These are phyloP conservation scores for Leptodactylus fallax DNA, from an alignment of 2,797 vertebrate genomes.

Conservation along the genomic window DNA sequence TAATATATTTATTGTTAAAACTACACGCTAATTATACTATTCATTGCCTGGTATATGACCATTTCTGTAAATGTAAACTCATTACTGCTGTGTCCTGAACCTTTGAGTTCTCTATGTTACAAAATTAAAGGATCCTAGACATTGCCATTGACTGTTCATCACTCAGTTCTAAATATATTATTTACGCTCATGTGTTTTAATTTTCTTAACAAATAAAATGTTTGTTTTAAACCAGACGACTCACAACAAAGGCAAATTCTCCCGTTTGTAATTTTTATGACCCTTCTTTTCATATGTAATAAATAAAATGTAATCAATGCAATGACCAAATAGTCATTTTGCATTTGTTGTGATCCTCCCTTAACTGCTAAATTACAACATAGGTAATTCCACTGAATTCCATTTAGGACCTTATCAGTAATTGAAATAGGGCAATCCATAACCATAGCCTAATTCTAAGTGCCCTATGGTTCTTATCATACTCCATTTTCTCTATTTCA, in stretches of 20 bases:
- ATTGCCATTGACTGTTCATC: neutral
- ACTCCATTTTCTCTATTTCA: constrained; percentile 58
- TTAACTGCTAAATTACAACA: neutral
- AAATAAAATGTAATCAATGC: neutral
- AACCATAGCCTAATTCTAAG: constrained; percentile 31
- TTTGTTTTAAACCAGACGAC: neutral
- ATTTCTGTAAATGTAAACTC: neutral
- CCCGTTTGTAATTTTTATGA: neutral
- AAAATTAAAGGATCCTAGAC: neutral
- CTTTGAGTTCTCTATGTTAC: neutral
- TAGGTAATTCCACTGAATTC: neutral
- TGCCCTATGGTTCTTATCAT: constrained; percentile 55
- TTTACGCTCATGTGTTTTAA: neutral
- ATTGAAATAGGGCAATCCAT: constrained; percentile 37
- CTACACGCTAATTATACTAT: neutral
- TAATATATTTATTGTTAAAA: neutral
- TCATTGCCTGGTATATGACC: neutral
- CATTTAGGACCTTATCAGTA: constrained; percentile 14
- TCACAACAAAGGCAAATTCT: neutral
- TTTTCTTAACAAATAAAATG: neutral
- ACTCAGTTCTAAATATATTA: neutral
- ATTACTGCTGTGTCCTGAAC: neutral
- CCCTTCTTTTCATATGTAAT: neutral
- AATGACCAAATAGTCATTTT: neutral
- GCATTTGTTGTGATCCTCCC: neutral